Evolutionary conservation across 2,888 invertebrate species (phyloP).

Genomic region (Hipparchia semele): DNA sequence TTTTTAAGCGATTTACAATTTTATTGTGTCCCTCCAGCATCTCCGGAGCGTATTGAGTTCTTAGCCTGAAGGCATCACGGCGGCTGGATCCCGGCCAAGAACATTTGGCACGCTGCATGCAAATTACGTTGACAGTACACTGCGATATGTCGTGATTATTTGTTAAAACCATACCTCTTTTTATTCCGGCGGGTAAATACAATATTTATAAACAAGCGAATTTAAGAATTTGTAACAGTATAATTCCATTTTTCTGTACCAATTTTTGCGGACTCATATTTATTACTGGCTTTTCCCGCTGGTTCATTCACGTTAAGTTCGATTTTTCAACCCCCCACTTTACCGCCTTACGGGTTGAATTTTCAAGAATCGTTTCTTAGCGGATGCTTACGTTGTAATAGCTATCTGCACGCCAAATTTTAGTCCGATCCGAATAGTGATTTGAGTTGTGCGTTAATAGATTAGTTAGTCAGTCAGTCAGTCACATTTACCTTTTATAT

Average conservation of each 20-base stretch:
- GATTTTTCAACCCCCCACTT: too few species aligned
- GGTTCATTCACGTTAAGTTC: too few species aligned
- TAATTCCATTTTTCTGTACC: not conserved
- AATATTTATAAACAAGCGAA: not conserved
- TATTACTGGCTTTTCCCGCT: too few species aligned
- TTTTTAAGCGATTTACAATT: slow-evolving; percentile 9
- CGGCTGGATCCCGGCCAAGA: slow-evolving; percentile 18
- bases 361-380: too few species aligned
- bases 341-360: too few species aligned
- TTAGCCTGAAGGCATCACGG: slow-evolving; percentile 23
- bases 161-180: slow-evolving; percentile 15
- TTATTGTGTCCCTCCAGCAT: slow-evolving; percentile 1
- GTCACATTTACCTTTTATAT: too few species aligned
- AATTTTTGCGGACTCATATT: not conserved
- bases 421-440: too few species aligned
- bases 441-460: too few species aligned
- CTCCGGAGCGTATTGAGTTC: slow-evolving; percentile 17
- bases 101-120: slow-evolving; percentile 24
- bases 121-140: slow-evolving; percentile 25
- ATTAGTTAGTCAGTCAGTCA: too few species aligned
- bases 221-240: not conserved
- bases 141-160: slow-evolving; percentile 19
- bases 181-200: not conserved
- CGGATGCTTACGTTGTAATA: too few species aligned
- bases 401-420: too few species aligned